These are phyloP conservation scores for Asteroscopus sphinx DNA, from an alignment of 2,888 invertebrate species.

Conservation along the genomic window DNA sequence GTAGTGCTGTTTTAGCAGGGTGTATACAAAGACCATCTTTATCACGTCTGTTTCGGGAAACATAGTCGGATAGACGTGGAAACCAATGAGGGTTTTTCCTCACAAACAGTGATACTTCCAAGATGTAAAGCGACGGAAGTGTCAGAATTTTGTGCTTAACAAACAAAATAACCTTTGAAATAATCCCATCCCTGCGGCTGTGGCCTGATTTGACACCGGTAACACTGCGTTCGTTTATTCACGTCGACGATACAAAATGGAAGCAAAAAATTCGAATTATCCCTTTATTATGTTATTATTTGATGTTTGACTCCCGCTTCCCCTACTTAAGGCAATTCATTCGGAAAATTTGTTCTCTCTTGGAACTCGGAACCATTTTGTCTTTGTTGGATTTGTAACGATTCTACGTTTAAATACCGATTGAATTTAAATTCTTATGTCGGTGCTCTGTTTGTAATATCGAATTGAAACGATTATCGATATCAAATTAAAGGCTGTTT, in stretches of 20 bases:
- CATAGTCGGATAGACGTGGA: no score
- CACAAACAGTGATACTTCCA: no score
- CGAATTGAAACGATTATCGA: constrained; percentile 4
- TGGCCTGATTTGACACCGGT: constrained; percentile 53
- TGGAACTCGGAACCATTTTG: constrained; percentile 41
- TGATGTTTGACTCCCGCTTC: constrained; percentile 60
- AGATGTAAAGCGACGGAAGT: no score
- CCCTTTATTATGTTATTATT: constrained; percentile 65
- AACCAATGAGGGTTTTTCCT: no score
- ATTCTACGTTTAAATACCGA: constrained; percentile 48
- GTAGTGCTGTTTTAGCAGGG: no score
- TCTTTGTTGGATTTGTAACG: constrained; percentile 53
- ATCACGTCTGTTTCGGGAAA: no score
- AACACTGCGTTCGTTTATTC: constrained; percentile 65
- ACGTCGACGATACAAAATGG: constrained; percentile 63
- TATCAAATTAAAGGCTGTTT: no score
- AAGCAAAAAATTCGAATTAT: constrained; percentile 65
- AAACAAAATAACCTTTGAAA: constrained; percentile 32
- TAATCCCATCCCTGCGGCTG: constrained; percentile 52
- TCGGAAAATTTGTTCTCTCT: constrained; percentile 62
- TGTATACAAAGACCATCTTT: no score
- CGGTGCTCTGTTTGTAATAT: constrained; percentile 16
- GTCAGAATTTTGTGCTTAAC: no score
- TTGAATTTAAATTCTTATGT: constrained; percentile 36
- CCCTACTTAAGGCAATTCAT: constrained; percentile 55